These are phyloP conservation scores for Polypedilum pembai DNA, from an alignment of 1,140 invertebrate species.

Conservation along the genomic window DNA sequence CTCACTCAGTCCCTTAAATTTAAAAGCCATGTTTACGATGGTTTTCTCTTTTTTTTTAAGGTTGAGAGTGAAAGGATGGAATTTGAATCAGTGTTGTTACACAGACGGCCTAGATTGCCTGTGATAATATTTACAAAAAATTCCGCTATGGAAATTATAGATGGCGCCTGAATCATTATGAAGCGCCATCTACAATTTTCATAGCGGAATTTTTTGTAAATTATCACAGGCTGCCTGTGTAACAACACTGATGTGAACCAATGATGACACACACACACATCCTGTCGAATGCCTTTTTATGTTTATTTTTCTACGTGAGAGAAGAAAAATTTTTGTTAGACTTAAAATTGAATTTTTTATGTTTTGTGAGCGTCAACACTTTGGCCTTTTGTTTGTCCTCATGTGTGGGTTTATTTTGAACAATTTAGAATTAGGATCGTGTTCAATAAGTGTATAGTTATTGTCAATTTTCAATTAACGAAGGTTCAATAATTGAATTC, in stretches of 20 bases:
- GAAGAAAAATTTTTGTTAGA: neutral
- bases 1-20: too few species aligned
- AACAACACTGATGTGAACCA: too few species aligned
- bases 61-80: neutral
- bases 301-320: slow-evolving; percentile 9
- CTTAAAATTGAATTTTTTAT: slow-evolving; percentile 8
- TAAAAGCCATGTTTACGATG: neutral
- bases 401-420: too few species aligned
- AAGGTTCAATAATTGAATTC: neutral
- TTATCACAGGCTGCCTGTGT: too few species aligned
- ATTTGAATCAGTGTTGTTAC: neutral
- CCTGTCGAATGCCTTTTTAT: slow-evolving; percentile 8
- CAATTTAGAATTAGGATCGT: too few species aligned
- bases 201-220: too few species aligned
- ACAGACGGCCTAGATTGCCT: too few species aligned
- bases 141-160: too few species aligned
- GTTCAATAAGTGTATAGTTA: neutral
- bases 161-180: too few species aligned
- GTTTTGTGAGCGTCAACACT: neutral
- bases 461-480: neutral
- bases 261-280: neutral
- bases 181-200: too few species aligned
- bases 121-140: too few species aligned
- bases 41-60: neutral
- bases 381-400: neutral